These are phyloP conservation scores for Cyanistes caeruleus DNA, from an alignment of 2,113 vertebrate species.

Conservation along the genomic window DNA sequence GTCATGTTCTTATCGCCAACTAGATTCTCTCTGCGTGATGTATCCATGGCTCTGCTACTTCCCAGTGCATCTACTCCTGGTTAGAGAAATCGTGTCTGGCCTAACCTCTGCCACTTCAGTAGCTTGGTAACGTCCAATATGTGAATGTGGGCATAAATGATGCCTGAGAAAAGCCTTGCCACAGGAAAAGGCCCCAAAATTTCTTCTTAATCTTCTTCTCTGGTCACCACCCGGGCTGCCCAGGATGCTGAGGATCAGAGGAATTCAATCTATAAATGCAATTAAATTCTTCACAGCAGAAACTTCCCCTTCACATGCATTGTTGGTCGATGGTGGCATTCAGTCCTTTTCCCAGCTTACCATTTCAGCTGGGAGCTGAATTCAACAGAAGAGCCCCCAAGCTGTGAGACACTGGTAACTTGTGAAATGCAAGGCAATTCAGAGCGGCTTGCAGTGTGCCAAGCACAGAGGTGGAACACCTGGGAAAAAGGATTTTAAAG, in stretches of 20 bases:
- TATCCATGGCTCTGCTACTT: not conserved
- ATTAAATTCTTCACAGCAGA: not conserved
- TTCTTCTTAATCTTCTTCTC: not conserved
- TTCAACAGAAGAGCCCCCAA: not conserved
- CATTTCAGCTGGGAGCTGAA: not conserved
- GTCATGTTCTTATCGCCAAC: not conserved
- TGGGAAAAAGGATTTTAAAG: not conserved
- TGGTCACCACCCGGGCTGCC: not conserved
- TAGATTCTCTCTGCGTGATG: not conserved
- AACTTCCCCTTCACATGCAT: accelerated
- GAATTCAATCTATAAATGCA: not conserved
- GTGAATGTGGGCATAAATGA: not conserved
- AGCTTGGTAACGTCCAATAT: not conserved
- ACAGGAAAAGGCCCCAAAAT: not conserved
- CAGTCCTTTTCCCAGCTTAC: not conserved
- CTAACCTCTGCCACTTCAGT: not conserved
- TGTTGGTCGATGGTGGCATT: not conserved
- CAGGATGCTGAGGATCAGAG: not conserved
- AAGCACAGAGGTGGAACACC: not conserved
- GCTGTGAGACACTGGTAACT: not conserved
- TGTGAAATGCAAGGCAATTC: not conserved
- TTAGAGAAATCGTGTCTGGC: not conserved
- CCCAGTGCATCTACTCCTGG: not conserved
- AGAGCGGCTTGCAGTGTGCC: not conserved
- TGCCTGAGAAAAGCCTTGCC: not conserved